These are phyloP conservation scores for Athalia rosae DNA, from an alignment of 2,888 invertebrate species.

Conservation along the genomic window DNA sequence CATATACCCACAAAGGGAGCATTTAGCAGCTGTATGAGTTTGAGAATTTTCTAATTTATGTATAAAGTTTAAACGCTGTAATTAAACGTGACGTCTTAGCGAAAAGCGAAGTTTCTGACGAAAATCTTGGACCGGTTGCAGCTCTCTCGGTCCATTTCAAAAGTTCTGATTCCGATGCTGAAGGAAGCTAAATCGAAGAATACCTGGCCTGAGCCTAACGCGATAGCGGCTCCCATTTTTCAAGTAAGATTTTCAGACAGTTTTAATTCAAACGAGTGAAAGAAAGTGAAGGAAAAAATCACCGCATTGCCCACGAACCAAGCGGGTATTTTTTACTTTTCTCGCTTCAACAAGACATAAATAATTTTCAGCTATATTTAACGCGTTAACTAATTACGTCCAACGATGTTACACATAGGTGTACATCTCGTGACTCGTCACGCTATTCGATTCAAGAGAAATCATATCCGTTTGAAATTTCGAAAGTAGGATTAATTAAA, in stretches of 20 bases:
- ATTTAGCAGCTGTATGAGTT: conserved; percentile 4
- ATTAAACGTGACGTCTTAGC: conserved; percentile 25
- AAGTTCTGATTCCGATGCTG: conserved; percentile 53
- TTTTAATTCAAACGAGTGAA: not conserved
- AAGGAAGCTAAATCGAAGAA: conserved; percentile 53
- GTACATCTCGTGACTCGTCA: not conserved
- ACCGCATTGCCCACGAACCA: no score
- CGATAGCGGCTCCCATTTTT: conserved; percentile 63
- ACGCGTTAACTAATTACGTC: not conserved
- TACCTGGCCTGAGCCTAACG: conserved; percentile 60
- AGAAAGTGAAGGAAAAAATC: no score
- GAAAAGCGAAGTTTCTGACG: conserved; percentile 36
- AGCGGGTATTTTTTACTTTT: no score
- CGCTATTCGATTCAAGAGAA: not conserved
- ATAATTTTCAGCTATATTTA: no score
- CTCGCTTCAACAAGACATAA: no score
- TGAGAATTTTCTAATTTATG: conserved; percentile 7
- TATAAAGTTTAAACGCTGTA: not conserved
- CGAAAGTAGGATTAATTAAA: not conserved
- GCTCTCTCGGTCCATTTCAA: conserved; percentile 61
- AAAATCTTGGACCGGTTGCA: conserved; percentile 47
- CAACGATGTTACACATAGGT: not conserved
- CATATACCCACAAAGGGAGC: not conserved
- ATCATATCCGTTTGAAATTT: conserved; percentile 23
- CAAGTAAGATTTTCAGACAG: conserved; percentile 54